These are phyloP conservation scores for Mus spretus DNA, from an alignment of 2,797 vertebrate genomes.

Conservation along the genomic window DNA sequence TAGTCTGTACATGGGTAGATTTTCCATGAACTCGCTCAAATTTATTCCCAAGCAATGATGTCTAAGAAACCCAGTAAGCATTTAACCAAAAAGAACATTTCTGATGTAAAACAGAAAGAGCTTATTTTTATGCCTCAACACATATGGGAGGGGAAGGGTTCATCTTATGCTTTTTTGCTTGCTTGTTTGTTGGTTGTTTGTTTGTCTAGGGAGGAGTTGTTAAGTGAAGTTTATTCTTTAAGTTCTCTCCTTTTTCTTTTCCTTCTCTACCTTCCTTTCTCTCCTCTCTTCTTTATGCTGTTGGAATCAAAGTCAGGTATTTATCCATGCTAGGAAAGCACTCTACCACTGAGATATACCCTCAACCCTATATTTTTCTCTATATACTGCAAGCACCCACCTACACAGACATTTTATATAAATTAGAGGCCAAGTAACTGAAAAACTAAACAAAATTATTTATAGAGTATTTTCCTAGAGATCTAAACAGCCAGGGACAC, in stretches of 20 bases:
- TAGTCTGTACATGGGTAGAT: slow-evolving; percentile 62
- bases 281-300: background rate
- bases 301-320: background rate
- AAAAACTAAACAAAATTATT: slow-evolving; percentile 73
- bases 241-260: slow-evolving; percentile 18
- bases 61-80: slow-evolving; percentile 59
- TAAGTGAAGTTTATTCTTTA: slow-evolving; percentile 73
- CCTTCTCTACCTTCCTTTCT: background rate
- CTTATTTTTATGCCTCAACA: slow-evolving; percentile 50
- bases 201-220: slow-evolving; percentile 26
- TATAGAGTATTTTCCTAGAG: slow-evolving; percentile 64
- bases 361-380: slow-evolving; percentile 38
- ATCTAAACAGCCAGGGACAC: slow-evolving; percentile 5
- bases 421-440: slow-evolving; percentile 65
- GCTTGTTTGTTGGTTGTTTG: background rate
- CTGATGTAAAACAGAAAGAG: slow-evolving; percentile 66
- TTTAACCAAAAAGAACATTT: slow-evolving; percentile 67
- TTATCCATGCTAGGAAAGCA: background rate
- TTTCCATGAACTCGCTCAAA: slow-evolving; percentile 74
- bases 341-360: background rate
- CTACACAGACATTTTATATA: slow-evolving; percentile 76
- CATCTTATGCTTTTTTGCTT: slow-evolving; percentile 31
- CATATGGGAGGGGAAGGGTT: slow-evolving; percentile 24
- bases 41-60: slow-evolving; percentile 69
- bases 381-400: slow-evolving; percentile 73